A percentile compares a stretch with the other conserved stretches of the same genome.
phyloP scores from a whole-genome alignment of 2,113 vertebrate genomes.

The Halcyon senegalensis region DNA sequence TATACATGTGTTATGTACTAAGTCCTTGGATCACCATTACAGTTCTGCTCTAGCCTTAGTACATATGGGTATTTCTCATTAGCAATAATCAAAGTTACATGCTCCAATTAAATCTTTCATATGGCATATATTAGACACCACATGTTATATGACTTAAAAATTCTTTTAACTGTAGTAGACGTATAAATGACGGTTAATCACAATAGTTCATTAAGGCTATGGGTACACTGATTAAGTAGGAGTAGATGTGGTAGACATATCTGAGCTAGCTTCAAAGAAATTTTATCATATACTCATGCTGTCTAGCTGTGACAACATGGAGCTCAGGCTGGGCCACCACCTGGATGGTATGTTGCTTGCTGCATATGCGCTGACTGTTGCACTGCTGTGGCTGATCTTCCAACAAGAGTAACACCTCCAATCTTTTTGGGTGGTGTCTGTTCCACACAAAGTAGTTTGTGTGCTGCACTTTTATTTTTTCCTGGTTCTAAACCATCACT shows the following conservation, averaged over 20 bases:
- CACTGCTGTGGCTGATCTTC: neutral
- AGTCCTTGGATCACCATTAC: conserved; percentile 39
- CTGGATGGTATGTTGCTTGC: neutral
- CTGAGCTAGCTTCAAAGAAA: conserved; percentile 28
- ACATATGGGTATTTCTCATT: conserved; percentile 59
- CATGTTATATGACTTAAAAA: conserved; percentile 48
- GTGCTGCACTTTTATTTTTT: neutral
- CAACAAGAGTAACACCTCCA: neutral
- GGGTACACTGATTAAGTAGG: neutral
- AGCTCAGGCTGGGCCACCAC: conserved; percentile 5
- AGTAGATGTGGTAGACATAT: conserved; percentile 18
- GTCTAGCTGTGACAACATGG: neutral
- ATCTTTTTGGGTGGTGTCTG: conserved; percentile 21
- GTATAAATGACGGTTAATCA: conserved; percentile 53
- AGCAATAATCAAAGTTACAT: conserved; percentile 62
- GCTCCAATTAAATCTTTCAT: conserved; percentile 54
- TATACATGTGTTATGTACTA: conserved; percentile 37
- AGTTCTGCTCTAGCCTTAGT: neutral
- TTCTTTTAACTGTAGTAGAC: conserved; percentile 50
- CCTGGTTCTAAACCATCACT: neutral
- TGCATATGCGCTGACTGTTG: neutral
- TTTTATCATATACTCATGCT: neutral
- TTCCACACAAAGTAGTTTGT: neutral
- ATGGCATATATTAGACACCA: conserved; percentile 65
- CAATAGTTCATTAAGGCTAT: neutral